Evolutionary conservation across 2,888 invertebrate genomes (phyloP).

Genomic region (Nephrotoma guestfalica): DNA sequence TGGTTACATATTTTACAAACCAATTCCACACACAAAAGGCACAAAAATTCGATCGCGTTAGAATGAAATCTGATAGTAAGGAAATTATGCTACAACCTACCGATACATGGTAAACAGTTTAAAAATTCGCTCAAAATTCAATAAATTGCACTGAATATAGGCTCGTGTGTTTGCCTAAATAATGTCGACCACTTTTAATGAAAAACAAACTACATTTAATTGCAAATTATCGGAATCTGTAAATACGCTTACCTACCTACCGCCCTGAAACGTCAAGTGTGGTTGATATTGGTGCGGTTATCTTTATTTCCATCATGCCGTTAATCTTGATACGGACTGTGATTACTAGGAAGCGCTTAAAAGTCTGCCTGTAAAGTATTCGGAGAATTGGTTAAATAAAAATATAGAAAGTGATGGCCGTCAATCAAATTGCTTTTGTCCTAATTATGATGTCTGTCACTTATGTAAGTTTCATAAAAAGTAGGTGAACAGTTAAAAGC

Average conservation of each 20-base stretch:
- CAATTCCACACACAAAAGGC: no score
- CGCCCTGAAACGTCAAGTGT: background rate
- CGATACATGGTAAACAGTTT: background rate
- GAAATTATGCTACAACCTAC: background rate
- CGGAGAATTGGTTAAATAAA: no score
- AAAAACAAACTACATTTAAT: background rate
- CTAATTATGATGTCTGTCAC: no score
- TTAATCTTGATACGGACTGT: background rate
- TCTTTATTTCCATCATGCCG: background rate
- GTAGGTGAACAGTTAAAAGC: no score
- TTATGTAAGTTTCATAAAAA: no score
- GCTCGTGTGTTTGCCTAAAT: background rate
- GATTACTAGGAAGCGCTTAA: no score
- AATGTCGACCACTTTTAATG: background rate
- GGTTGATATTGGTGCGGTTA: background rate
- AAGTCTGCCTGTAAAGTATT: no score
- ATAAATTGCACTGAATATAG: no score
- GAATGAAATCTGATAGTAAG: background rate
- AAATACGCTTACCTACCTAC: background rate
- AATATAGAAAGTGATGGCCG: no score
- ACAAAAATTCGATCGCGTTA: background rate
- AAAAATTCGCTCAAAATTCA: background rate
- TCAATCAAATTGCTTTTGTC: no score
- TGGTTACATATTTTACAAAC: no score
- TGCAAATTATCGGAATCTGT: background rate